Conservation (phyloP, 1,140 invertebrate genomes). For the Musca vetustissima region DNA sequence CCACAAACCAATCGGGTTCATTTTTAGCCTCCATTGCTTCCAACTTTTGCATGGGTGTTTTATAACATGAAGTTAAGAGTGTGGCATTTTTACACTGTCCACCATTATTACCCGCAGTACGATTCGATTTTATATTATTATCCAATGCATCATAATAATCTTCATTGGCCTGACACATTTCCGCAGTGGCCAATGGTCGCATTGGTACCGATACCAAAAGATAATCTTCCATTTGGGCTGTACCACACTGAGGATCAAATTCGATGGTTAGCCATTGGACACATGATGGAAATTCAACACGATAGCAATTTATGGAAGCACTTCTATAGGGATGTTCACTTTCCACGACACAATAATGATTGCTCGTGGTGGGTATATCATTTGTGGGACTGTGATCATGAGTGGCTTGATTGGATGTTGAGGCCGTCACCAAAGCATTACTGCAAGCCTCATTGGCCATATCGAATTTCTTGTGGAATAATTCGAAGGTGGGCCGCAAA, state of each 20-base stretch:
- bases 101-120: neutral
- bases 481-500: conserved; percentile 25
- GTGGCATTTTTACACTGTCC: conserved; percentile 36
- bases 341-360: conserved; percentile 90
- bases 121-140: conserved; percentile 36
- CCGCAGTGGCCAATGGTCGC: conserved; percentile 29
- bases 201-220: conserved; percentile 84
- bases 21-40: conserved; percentile 28
- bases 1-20: conserved; percentile 49
- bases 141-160: conserved; percentile 49
- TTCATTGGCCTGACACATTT: conserved; percentile 30
- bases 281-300: conserved; percentile 83
- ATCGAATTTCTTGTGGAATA: conserved; percentile 24
- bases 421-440: neutral
- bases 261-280: conserved; percentile 92
- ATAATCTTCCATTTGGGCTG: conserved; percentile 90
- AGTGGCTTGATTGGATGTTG: conserved; percentile 29
- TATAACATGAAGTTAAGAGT: conserved; percentile 43
- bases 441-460: conserved; percentile 14
- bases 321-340: conserved; percentile 97
- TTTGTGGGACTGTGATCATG: neutral
- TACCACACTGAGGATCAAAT: conserved; percentile 90
- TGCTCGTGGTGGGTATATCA: conserved; percentile 64
- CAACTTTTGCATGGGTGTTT: conserved; percentile 9
- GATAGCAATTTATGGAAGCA: conserved; percentile 83